Percentiles rank a stretch among this genome's conserved stretches.
Evolutionary conservation across 2,888 invertebrate genomes (phyloP).

Genomic region (Lasioglossum morio): DNA sequence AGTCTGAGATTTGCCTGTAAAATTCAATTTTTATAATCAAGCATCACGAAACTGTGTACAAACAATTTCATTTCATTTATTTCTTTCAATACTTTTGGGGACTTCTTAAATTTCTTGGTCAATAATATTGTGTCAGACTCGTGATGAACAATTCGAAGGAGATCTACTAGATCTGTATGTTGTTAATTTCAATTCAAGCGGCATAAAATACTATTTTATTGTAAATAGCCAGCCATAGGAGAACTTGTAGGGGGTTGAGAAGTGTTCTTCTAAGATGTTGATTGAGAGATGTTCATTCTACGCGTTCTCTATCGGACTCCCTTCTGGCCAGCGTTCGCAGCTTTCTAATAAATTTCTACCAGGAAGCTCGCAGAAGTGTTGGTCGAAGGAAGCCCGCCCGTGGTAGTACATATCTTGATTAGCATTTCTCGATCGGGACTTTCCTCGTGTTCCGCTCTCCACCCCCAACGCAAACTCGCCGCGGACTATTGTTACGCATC

Average conservation of each 20-base stretch:
- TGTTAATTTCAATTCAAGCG: too few relatives aligned
- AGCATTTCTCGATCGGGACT: conserved; percentile 37
- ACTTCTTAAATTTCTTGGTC: neutral
- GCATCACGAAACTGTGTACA: too few relatives aligned
- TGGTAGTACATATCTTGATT: conserved; percentile 10
- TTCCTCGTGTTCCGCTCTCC: conserved; percentile 18
- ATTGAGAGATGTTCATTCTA: neutral
- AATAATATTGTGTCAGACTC: neutral
- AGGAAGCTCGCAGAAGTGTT: neutral
- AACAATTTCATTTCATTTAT: too few relatives aligned
- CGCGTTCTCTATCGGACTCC: neutral
- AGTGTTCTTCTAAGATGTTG: neutral
- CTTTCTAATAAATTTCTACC: neutral
- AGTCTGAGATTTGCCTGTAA: neutral
- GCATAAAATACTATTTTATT: too few relatives aligned
- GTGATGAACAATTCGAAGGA: neutral
- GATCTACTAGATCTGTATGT: neutral
- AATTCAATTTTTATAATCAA: too few relatives aligned
- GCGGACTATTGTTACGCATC: conserved; percentile 42
- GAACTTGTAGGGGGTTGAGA: neutral
- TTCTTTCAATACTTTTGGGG: too few relatives aligned
- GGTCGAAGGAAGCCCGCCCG: neutral
- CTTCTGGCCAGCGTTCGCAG: neutral
- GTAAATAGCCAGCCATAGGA: too few relatives aligned
- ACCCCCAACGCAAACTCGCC: neutral